Conservation (phyloP, 2,113 vertebrate species). For the Silurus meridionalis region DNA sequence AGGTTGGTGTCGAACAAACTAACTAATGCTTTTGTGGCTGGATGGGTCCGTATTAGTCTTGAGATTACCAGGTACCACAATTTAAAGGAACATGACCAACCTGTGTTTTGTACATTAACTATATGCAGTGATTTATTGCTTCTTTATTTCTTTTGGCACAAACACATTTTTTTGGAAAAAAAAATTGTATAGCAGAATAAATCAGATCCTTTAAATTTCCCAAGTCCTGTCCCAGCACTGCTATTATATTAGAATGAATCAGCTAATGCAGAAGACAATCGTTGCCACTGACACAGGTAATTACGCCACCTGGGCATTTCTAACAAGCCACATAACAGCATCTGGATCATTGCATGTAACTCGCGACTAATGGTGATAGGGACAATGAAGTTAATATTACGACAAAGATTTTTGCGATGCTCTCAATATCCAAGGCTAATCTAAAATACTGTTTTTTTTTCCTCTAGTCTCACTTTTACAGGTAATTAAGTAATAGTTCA, state of each 20-base stretch:
- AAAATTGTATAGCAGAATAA: background rate
- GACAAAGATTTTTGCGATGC: conserved; percentile 64
- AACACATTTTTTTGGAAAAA: background rate
- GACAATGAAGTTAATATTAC: conserved; percentile 64
- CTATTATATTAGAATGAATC: conserved; percentile 66
- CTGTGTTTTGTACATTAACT: background rate
- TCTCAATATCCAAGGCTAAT: conserved; percentile 64
- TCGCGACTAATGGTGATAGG: conserved; percentile 67
- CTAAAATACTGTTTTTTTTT: conserved; percentile 62
- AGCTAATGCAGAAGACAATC: conserved; percentile 64
- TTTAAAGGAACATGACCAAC: background rate
- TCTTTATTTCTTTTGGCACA: background rate
- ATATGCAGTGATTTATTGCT: background rate
- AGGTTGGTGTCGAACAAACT: background rate
- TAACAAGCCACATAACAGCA: conserved; percentile 72
- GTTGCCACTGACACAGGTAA: conserved; percentile 71
- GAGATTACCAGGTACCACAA: background rate
- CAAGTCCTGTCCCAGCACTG: conserved; percentile 20
- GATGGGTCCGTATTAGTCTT: background rate
- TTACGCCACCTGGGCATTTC: conserved; percentile 71
- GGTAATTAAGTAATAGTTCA: conserved; percentile 66
- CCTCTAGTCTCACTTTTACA: conserved; percentile 60
- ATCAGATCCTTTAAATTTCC: background rate
- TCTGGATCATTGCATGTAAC: conserved; percentile 67
- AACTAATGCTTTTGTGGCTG: background rate